Evolutionary conservation across 2,888 invertebrate genomes (phyloP).

Genomic region (Cephus spinipes): DNA sequence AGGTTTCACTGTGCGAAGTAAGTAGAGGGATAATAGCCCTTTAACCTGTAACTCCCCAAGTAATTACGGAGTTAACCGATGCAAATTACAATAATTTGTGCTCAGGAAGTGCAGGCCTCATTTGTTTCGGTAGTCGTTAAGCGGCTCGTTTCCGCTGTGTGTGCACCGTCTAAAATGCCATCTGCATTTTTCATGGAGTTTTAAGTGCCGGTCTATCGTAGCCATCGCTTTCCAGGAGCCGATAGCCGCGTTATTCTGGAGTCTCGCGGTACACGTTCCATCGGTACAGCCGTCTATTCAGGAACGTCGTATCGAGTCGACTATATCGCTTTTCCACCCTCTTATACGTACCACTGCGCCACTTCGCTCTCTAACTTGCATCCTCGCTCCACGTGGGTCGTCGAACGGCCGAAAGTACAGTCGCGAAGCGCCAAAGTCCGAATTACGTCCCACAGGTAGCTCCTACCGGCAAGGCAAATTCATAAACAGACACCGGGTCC

Average conservation of each 20-base stretch:
- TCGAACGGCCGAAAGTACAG: neutral
- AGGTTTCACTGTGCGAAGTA: constrained; percentile 20
- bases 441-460: neutral
- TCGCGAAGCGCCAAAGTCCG: too few species aligned
- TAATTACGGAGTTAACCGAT: constrained; percentile 59
- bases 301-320: neutral
- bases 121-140: constrained; percentile 40
- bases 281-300: neutral
- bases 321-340: neutral
- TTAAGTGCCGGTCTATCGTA: constrained; percentile 18
- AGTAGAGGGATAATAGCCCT: constrained; percentile 53
- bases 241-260: neutral
- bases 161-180: constrained; percentile 32
- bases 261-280: neutral
- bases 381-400: neutral
- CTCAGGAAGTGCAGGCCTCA: constrained; percentile 43
- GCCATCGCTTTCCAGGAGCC: constrained; percentile 16
- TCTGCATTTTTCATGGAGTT: constrained; percentile 40
- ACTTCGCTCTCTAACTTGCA: neutral
- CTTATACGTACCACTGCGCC: neutral
- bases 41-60: constrained; percentile 55
- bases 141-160: constrained; percentile 27
- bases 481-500: neutral
- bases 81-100: constrained; percentile 60
- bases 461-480: too few species aligned